These are phyloP conservation scores for Entomobrya multifasciata DNA, from an alignment of 2,888 invertebrate species.

Conservation along the genomic window DNA sequence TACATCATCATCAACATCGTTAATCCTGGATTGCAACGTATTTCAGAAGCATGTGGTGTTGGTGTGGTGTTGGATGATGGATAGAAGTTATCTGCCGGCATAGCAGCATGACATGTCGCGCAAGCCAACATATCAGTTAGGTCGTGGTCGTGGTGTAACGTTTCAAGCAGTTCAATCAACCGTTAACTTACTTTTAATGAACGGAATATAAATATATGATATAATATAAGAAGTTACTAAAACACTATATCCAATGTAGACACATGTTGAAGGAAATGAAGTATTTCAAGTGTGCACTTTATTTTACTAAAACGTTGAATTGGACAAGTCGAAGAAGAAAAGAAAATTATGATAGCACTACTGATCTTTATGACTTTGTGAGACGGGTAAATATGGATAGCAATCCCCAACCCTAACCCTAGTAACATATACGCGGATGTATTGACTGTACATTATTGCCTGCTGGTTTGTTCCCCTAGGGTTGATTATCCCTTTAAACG, in stretches of 20 bases:
- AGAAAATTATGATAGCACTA: background rate
- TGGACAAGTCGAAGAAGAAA: background rate
- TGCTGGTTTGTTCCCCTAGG: conserved; percentile 7
- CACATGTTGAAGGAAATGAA: background rate
- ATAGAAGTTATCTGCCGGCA: background rate
- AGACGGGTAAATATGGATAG: background rate
- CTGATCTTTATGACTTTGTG: conserved; percentile 30
- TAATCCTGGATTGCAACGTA: background rate
- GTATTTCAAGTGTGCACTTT: background rate
- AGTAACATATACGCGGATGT: background rate
- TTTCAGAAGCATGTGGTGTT: conserved; percentile 14
- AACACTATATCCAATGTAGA: too few species aligned
- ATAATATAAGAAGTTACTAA: background rate
- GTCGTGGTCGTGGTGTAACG: background rate
- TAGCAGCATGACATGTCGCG: conserved; percentile 31
- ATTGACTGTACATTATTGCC: background rate
- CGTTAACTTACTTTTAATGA: conserved; percentile 22
- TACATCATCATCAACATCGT: background rate
- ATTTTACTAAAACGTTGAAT: background rate
- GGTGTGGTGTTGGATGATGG: background rate
- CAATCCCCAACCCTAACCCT: background rate
- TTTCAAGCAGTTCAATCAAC: conserved; percentile 48
- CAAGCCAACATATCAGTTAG: conserved; percentile 30
- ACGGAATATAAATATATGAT: background rate
- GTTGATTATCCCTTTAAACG: conserved; percentile 39